Conservation (phyloP, 2,888 invertebrate species). For the Cecidostiba fungosa region DNA sequence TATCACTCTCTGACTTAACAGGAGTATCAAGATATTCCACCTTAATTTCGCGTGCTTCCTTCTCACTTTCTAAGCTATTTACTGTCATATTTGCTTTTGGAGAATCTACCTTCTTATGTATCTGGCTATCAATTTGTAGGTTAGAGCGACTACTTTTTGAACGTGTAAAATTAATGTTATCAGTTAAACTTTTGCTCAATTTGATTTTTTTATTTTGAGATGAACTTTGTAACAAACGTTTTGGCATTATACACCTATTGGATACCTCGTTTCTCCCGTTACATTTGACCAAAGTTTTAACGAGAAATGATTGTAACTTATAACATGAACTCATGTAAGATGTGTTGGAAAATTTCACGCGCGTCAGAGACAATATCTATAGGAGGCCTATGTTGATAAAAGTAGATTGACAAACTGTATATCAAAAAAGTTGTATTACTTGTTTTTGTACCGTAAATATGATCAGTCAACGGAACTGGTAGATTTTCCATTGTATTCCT, state of each 20-base stretch:
- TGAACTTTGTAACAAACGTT: constrained; percentile 65
- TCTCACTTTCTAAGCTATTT: constrained; percentile 53
- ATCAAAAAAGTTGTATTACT: not conserved
- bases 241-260: constrained; percentile 68
- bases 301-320: not conserved
- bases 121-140: constrained; percentile 33
- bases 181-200: constrained; percentile 35
- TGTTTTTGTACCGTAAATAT: not conserved
- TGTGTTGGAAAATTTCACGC: not conserved
- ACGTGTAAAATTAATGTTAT: constrained; percentile 1
- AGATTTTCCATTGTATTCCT: no score
- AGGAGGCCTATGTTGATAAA: not conserved
- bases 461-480: no score
- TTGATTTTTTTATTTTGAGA: constrained; percentile 67
- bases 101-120: not conserved
- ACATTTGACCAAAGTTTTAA: constrained; percentile 11
- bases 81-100: constrained; percentile 57
- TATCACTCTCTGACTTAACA: constrained; percentile 88
- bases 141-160: constrained; percentile 40
- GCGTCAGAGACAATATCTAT: not conserved
- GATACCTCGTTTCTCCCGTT: constrained; percentile 30
- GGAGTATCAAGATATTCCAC: constrained; percentile 81
- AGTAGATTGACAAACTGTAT: not conserved
- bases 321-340: not conserved
- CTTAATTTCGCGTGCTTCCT: constrained; percentile 59